These are phyloP conservation scores for Hylaea fasciaria DNA, from an alignment of 2,888 invertebrate species.

Conservation along the genomic window DNA sequence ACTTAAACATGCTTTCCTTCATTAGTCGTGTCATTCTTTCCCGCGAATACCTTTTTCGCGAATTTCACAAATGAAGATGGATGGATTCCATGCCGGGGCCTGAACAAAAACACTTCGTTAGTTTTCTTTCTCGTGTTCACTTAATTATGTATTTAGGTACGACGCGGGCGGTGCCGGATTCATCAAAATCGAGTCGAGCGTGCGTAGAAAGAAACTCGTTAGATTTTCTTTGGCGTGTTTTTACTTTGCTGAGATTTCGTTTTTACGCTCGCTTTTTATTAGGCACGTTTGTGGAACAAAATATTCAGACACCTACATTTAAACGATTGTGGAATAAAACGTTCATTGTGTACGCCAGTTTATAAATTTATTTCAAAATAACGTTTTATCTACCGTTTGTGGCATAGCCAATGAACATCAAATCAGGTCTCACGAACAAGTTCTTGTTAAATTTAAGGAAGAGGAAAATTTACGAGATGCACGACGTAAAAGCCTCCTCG, in stretches of 20 bases:
- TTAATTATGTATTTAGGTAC: constrained; percentile 29
- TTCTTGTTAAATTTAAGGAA: neutral
- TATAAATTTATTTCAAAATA: too few relatives aligned
- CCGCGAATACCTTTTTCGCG: constrained; percentile 46
- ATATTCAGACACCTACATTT: too few relatives aligned
- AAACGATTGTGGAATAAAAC: too few relatives aligned
- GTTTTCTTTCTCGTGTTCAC: constrained; percentile 37
- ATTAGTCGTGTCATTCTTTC: constrained; percentile 55
- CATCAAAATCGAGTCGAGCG: constrained; percentile 15
- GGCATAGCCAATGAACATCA: too few relatives aligned
- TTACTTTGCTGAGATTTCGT: neutral
- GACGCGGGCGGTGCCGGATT: constrained; percentile 21
- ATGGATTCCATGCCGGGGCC: constrained; percentile 48
- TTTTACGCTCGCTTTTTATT: too few relatives aligned
- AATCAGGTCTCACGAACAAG: neutral
- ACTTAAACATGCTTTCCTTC: constrained; percentile 39
- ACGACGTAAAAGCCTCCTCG: constrained; percentile 8
- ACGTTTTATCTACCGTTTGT: too few relatives aligned
- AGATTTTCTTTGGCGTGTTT: neutral
- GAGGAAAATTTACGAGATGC: constrained; percentile 11
- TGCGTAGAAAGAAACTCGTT: too few relatives aligned
- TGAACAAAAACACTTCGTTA: constrained; percentile 52
- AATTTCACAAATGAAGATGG: constrained; percentile 62
- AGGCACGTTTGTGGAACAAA: too few relatives aligned
- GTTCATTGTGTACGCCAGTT: too few relatives aligned